Percentiles rank a stretch among this genome's conserved stretches.
Evolutionary conservation across 1,140 invertebrate species (phyloP).

Genomic region (Bombus turneri): DNA sequence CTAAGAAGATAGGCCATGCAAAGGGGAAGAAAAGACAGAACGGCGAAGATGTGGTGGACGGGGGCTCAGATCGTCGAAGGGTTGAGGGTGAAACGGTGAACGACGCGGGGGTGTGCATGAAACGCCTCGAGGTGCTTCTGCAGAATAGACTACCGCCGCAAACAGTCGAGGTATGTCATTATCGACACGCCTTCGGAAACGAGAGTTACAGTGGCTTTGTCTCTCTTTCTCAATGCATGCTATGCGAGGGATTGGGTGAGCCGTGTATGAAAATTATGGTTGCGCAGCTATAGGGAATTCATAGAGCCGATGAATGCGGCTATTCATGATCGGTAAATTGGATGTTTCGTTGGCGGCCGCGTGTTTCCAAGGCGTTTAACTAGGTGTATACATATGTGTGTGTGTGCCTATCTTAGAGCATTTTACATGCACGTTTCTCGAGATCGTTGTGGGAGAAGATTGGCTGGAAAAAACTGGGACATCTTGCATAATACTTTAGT

Average conservation of each 20-base stretch:
- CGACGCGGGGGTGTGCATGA: conserved; percentile 67
- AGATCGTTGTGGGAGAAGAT: too few relatives aligned
- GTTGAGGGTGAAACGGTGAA: conserved; percentile 25
- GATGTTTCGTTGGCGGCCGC: not conserved
- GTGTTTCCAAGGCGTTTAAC: not conserved
- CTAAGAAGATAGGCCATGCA: conserved; percentile 75
- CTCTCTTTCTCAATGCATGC: not conserved
- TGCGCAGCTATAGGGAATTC: conserved; percentile 8
- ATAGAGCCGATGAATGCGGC: conserved; percentile 16
- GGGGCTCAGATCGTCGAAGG: not conserved
- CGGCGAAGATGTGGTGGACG: not conserved
- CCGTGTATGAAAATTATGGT: not conserved
- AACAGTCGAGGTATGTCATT: conserved; percentile 64
- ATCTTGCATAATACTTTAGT: too few relatives aligned
- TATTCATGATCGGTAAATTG: conserved; percentile 10
- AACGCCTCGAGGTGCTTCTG: conserved; percentile 75
- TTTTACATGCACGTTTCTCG: not conserved
- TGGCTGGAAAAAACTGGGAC: too few relatives aligned
- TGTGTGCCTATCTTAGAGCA: not conserved
- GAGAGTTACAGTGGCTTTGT: not conserved
- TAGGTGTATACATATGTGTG: not conserved
- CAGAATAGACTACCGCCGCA: conserved; percentile 69
- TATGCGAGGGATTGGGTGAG: not conserved
- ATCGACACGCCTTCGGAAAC: not conserved
- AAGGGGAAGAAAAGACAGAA: conserved; percentile 21